Evolutionary conservation across 1,140 invertebrate species (phyloP).

Genomic region (Temnothorax curvispinosus): DNA sequence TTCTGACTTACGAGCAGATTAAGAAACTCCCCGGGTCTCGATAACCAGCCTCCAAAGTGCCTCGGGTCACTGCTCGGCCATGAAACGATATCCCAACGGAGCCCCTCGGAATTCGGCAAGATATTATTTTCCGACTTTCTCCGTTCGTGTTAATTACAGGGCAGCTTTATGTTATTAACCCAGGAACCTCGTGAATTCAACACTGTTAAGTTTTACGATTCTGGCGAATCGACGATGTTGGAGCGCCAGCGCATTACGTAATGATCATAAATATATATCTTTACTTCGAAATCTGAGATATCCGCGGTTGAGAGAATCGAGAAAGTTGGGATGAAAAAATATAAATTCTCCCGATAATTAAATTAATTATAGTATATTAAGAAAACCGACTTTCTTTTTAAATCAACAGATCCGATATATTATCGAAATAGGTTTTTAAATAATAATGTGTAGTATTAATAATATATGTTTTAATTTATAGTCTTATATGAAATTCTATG

Average conservation of each 20-base stretch:
- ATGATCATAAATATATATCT: constrained; percentile 30
- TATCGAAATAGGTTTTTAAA: not conserved
- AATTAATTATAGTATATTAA: constrained; percentile 7
- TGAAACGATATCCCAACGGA: constrained; percentile 73
- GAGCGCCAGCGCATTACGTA: not conserved
- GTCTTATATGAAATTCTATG: not conserved
- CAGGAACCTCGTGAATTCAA: constrained; percentile 14
- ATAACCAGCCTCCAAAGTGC: constrained; percentile 73
- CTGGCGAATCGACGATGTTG: constrained; percentile 2
- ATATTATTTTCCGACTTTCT: constrained; percentile 73
- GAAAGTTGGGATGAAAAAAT: not conserved
- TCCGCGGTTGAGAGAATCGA: not conserved
- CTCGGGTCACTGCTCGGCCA: constrained; percentile 73
- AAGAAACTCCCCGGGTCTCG: constrained; percentile 75
- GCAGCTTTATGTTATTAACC: constrained; percentile 71
- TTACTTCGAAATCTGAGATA: not conserved
- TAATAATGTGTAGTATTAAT: not conserved
- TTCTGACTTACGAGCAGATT: constrained; percentile 78
- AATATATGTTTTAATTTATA: not conserved
- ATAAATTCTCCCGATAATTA: constrained; percentile 1
- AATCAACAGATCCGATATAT: not conserved
- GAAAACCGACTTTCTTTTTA: not conserved
- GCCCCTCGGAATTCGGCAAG: constrained; percentile 66
- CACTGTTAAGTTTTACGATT: constrained; percentile 3
- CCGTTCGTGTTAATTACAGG: constrained; percentile 73